Conservation (phyloP, 1,140 invertebrate species). For the Leptopilina clavipes region DNA sequence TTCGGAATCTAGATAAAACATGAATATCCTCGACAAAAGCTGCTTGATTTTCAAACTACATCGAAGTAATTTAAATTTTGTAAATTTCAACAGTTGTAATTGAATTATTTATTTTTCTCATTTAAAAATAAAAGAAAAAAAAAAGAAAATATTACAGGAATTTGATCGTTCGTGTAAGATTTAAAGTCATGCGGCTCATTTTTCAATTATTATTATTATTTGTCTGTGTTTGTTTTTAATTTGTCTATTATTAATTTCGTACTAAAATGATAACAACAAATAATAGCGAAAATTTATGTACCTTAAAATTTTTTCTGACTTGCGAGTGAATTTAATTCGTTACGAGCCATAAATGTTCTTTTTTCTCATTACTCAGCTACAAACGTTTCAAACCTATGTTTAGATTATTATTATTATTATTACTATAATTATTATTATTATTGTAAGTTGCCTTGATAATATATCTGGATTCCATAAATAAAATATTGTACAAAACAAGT, state of each 20-base stretch:
- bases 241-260: no score
- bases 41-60: constrained; percentile 25
- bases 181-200: constrained; percentile 14
- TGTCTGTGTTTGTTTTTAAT: neutral
- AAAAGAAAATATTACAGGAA: neutral
- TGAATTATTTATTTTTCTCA: constrained; percentile 29
- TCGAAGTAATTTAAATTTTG: neutral
- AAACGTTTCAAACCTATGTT: neutral
- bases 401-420: no score
- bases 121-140: no score
- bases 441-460: constrained; percentile 28
- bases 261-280: no score
- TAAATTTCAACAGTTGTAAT: neutral
- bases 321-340: neutral
- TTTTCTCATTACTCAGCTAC: neutral
- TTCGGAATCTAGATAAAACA: neutral
- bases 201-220: neutral
- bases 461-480: constrained; percentile 33
- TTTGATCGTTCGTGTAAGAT: neutral
- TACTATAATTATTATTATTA: no score
- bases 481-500: constrained; percentile 26
- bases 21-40: neutral
- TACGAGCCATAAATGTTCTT: neutral
- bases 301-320: neutral
- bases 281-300: no score